Conservation (phyloP, 2,888 invertebrate species). For the Zootermopsis nevadensis region DNA sequence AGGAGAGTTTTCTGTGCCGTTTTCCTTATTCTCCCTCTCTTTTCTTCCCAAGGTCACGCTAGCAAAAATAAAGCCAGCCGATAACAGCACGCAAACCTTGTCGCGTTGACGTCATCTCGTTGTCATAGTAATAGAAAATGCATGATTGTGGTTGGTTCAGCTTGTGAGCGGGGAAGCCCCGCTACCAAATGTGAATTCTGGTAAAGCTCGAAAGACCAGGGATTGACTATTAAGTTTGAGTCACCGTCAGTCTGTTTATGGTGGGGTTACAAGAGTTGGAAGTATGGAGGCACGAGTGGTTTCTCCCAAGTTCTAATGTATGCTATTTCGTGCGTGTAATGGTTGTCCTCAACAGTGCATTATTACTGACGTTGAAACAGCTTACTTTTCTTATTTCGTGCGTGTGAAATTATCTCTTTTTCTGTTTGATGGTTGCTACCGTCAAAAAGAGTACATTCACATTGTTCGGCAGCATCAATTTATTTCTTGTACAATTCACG, state of each 20-base stretch:
- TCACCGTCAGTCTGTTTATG: neutral
- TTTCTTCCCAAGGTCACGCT: neutral
- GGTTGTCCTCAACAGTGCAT: no score
- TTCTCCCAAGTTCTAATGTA: no score
- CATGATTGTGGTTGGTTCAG: neutral
- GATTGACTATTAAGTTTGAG: neutral
- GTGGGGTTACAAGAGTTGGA: neutral
- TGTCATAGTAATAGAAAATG: neutral
- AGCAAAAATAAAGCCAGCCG: constrained; percentile 1
- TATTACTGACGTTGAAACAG: no score
- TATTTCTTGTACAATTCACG: no score
- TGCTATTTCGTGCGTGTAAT: no score
- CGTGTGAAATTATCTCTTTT: no score
- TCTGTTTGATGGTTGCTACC: no score
- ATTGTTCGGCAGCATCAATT: no score
- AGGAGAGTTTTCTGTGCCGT: neutral
- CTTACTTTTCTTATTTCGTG: no score
- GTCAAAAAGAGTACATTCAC: no score
- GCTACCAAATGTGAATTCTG: neutral
- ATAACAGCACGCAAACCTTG: neutral
- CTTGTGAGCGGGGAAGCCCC: constrained; percentile 3
- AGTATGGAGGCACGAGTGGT: no score
- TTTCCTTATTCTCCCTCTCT: neutral
- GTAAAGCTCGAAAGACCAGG: neutral
- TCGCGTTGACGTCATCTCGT: neutral